A percentile compares a stretch with the other conserved stretches of the same genome.
Conservation (phyloP, 2,888 invertebrate species). For the Apodemia zela region DNA sequence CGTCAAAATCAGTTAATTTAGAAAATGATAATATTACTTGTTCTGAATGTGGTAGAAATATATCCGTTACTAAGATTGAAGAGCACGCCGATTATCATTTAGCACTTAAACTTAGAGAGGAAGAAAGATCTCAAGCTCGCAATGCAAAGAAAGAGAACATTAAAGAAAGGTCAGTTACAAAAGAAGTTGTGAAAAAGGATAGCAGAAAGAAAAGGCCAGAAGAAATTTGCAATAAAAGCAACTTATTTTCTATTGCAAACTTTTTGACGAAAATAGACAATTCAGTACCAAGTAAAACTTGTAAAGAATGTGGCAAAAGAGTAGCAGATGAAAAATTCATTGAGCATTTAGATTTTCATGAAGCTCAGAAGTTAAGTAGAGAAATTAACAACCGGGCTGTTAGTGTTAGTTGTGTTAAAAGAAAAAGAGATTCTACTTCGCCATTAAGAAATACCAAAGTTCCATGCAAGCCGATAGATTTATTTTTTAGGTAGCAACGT, state of each 20-base stretch:
- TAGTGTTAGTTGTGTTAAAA: slow-evolving; percentile 43
- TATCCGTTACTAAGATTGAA: slow-evolving; percentile 78
- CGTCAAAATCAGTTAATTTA: slow-evolving; percentile 20
- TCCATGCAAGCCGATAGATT: slow-evolving; percentile 61
- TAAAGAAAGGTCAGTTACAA: slow-evolving; percentile 30
- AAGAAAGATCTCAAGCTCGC: slow-evolving; percentile 62
- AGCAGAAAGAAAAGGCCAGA: slow-evolving; percentile 37
- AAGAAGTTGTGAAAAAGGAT: slow-evolving; percentile 38
- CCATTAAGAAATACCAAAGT: slow-evolving; percentile 60
- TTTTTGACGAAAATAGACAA: slow-evolving; percentile 71
- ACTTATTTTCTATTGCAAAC: slow-evolving; percentile 51
- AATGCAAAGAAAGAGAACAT: neutral
- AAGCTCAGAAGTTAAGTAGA: slow-evolving; percentile 87
- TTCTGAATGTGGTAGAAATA: slow-evolving; percentile 82
- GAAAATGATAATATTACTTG: slow-evolving; percentile 65
- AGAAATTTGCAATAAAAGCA: slow-evolving; percentile 40
- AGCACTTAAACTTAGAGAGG: slow-evolving; percentile 83
- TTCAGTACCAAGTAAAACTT: slow-evolving; percentile 67
- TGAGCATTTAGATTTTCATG: slow-evolving; percentile 92
- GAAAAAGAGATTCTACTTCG: slow-evolving; percentile 57
- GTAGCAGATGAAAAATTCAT: slow-evolving; percentile 81
- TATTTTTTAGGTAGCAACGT: slow-evolving; percentile 55
- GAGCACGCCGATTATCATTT: slow-evolving; percentile 88
- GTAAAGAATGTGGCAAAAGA: slow-evolving; percentile 84
- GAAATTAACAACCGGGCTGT: slow-evolving; percentile 77